Evolutionary conservation across 2,888 invertebrate species (phyloP), one percentile per base, ranked within the genome.

Genomic region (Escarpia spicata): DNA sequence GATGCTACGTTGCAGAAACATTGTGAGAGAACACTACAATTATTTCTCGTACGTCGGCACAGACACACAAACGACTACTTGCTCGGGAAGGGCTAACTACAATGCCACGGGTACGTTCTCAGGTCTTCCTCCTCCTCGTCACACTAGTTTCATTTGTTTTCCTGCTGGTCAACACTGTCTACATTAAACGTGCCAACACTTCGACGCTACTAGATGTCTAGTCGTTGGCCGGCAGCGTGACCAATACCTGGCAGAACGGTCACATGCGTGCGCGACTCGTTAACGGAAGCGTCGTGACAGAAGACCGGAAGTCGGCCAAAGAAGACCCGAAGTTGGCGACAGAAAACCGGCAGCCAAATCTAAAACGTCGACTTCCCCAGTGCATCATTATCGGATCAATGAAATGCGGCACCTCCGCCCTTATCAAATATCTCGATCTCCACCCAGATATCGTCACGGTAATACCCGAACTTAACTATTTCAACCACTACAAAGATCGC

Each of bases 361-460:
- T 15, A 75, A 75, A n/a, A 75, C 75, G 75, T 75, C 75, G n/a
- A 15, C 75, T 75, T 75, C 75, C 75, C 3, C 75, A 75, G 0
- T 75, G 75, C n/a, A n/a, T 75, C 75, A 75, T 75, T 75, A 75
- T 75, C 75, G 75, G 75, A n/a, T 75, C 75, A 26, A 75, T 75
- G 75, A 75, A 26, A 26, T 75, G 19, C 19, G 75, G 75, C 19
- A 75, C 75, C 6, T 75, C 75, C 26, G 75, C 75, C 75, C 75
- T 75, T 26, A 15, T 75, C n/a, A 26, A 26, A 6, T 75, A 75
- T n/a, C 75, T 75, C n/a, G 26, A 26, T 6, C 75, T 75, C 26
- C 75, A 75, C 75, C 75, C 75, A n/a, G n/a, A 75, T 6, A 75
- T 75, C 75, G 75, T 75, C 75, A 75, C 75, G 75, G 75, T 75